A percentile compares a stretch with the other conserved stretches of the same genome.
These are phyloP conservation scores for Ceratina australensis DNA, from an alignment of 1,140 invertebrate genomes.

Conservation along the genomic window DNA sequence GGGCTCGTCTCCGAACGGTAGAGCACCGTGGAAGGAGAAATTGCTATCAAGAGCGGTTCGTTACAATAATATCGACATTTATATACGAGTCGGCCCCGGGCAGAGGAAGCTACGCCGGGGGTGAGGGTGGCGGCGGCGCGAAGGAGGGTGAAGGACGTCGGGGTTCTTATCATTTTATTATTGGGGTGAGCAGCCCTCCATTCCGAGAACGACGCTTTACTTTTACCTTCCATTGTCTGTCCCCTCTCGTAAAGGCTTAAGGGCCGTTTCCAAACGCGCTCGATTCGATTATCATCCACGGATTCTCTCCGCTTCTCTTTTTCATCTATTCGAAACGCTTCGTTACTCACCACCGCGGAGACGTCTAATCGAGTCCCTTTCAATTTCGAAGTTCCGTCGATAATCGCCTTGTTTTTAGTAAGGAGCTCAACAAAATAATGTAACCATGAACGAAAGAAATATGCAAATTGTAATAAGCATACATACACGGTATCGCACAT, in stretches of 20 bases:
- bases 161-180: constrained; percentile 74
- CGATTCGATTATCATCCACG: constrained; percentile 57
- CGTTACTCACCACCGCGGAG: constrained; percentile 25
- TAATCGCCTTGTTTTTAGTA: not conserved
- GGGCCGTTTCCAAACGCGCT: constrained; percentile 59
- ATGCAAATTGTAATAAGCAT: no score
- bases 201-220: constrained; percentile 66
- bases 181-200: constrained; percentile 62
- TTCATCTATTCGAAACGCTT: constrained; percentile 40
- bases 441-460: not conserved
- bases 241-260: constrained; percentile 59
- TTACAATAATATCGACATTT: constrained; percentile 75
- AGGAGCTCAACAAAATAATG: no score
- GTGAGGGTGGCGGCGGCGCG: not conserved
- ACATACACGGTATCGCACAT: not conserved
- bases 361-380: constrained; percentile 34
- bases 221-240: constrained; percentile 65
- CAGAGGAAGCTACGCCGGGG: constrained; percentile 28
- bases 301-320: constrained; percentile 15
- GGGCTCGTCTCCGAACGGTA: constrained; percentile 18
- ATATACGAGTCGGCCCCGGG: constrained; percentile 62
- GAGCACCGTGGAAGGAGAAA: constrained; percentile 62
- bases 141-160: constrained; percentile 39
- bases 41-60: constrained; percentile 67
- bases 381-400: not conserved